Evolutionary conservation across 2,113 vertebrate genomes (phyloP), one percentile per base, ranked within the genome.

Genomic region (Myotis yumanensis): DNA sequence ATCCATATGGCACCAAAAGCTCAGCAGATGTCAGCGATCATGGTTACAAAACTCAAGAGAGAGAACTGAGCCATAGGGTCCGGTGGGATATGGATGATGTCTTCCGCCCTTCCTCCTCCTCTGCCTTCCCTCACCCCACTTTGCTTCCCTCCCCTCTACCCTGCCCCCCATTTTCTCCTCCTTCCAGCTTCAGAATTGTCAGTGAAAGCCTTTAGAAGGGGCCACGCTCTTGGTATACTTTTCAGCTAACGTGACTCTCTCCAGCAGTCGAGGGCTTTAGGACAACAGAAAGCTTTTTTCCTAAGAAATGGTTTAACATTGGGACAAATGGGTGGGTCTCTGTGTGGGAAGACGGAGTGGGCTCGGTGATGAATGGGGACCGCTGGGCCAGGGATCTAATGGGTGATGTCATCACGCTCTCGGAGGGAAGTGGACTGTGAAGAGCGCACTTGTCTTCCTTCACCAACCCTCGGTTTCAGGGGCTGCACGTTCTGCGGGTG

Each of bases 251-350:
- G 48, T 43, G 18, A 69, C 54, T 72, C 16, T 62, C 48, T 52
- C 66, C 40, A 48, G 4, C 11, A 80, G 25, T 12, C 59, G 43
- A 15, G 17, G 11, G 25, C 6, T 94, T 77, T 66, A 54, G 16
- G 37, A 62, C 69, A 83, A 69, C 25, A 62, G 51, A 80, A 80
- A 46, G 8, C 17, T 62, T 59, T 54, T 37, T 71, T 35, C 57
- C 54, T 54, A 72, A 71, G 77, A 86, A 94, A 83, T 14, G 6
- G 7, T 81, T 95, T 93, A 75, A 80, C 11, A 48, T 84, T 85
- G 59, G n/a, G 25, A 54, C 17, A 11, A 3, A 20, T 66, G 76
- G 28, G 1, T 11, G 1, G 5, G 5, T 69, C 11, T 66, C 32
- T 72, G 30, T 40, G 35, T 7, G 15, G 5, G 23, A 28, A 7